Conservation (phyloP, 2,888 invertebrate genomes). For the Lochmaea capreae region DNA sequence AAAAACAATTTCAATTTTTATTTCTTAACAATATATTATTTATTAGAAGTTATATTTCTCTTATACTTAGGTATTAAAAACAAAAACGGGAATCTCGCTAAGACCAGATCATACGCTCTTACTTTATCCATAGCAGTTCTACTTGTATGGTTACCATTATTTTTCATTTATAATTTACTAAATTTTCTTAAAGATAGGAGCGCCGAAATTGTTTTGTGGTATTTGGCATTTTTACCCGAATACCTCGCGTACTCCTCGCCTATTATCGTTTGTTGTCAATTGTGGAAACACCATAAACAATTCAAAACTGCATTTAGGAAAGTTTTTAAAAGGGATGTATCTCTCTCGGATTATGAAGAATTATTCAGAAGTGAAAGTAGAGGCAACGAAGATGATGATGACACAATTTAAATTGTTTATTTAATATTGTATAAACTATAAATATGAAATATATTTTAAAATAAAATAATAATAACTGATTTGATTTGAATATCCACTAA, state of each 20-base stretch:
- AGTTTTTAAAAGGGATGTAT: constrained; percentile 35
- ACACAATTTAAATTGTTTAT: neutral
- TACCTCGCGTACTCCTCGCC: constrained; percentile 41
- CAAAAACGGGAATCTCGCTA: constrained; percentile 16
- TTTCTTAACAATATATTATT: constrained; percentile 41
- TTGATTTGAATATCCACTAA: no score
- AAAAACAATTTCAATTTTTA: constrained; percentile 40
- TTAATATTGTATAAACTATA: no score
- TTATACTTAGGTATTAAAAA: constrained; percentile 36
- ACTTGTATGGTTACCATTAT: constrained; percentile 41
- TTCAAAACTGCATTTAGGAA: constrained; percentile 41
- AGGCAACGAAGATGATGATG: neutral
- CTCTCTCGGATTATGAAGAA: constrained; percentile 38
- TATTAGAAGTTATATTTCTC: constrained; percentile 21
- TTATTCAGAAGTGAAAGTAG: constrained; percentile 32
- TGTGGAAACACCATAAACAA: constrained; percentile 40
- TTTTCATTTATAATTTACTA: constrained; percentile 40
- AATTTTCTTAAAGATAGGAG: constrained; percentile 29
- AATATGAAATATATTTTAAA: no score
- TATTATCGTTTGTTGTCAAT: constrained; percentile 31
- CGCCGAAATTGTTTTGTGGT: constrained; percentile 41
- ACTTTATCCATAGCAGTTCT: constrained; percentile 32
- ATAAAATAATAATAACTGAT: no score
- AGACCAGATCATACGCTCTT: constrained; percentile 32
- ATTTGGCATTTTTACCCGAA: constrained; percentile 42